Conservation (phyloP, 2,797 vertebrate genomes). For the Chromis chromis region DNA sequence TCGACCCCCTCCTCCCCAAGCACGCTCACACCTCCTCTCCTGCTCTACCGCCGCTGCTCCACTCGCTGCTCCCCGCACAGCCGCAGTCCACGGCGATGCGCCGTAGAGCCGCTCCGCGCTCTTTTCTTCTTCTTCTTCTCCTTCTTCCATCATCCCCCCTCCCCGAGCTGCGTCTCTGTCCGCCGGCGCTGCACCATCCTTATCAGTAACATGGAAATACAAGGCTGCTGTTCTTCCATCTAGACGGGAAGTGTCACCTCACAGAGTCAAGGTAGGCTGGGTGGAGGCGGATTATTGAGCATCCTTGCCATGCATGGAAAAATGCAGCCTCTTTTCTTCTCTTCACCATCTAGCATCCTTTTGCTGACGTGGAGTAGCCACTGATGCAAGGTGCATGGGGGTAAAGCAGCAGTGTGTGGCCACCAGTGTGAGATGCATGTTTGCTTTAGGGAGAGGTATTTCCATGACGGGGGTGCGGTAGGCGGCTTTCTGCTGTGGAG, state of each 20-base stretch:
- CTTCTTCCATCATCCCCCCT: constrained; percentile 8
- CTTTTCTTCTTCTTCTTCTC: constrained; percentile 44
- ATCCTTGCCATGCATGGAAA: constrained; percentile 39
- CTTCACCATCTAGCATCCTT: constrained; percentile 34
- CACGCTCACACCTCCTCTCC: constrained; percentile 24
- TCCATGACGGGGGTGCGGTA: constrained; percentile 63
- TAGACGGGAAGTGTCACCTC: constrained; percentile 77
- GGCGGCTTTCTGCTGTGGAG: constrained; percentile 17
- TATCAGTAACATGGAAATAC: constrained; percentile 70
- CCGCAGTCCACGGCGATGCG: constrained; percentile 80
- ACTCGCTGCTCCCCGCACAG: constrained; percentile 72
- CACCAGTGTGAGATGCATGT: constrained; percentile 19
- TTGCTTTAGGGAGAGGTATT: constrained; percentile 12
- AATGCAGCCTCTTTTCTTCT: constrained; percentile 1
- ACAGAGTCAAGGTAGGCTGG: constrained; percentile 80
- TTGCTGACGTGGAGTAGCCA: constrained; percentile 66
- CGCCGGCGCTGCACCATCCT: constrained; percentile 65
- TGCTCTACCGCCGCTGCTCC: constrained; percentile 42
- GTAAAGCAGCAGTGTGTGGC: constrained; percentile 48
- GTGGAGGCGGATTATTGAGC: constrained; percentile 31
- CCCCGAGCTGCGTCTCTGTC: constrained; percentile 61
- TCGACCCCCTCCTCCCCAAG: constrained; percentile 21
- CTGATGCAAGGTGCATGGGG: constrained; percentile 52
- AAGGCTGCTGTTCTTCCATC: constrained; percentile 65
- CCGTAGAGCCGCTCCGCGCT: constrained; percentile 70